A percentile compares a stretch with the other conserved stretches of the same genome.
Evolutionary conservation across 2,797 vertebrate genomes (phyloP).

Genomic region (Intellagama lesueurii): DNA sequence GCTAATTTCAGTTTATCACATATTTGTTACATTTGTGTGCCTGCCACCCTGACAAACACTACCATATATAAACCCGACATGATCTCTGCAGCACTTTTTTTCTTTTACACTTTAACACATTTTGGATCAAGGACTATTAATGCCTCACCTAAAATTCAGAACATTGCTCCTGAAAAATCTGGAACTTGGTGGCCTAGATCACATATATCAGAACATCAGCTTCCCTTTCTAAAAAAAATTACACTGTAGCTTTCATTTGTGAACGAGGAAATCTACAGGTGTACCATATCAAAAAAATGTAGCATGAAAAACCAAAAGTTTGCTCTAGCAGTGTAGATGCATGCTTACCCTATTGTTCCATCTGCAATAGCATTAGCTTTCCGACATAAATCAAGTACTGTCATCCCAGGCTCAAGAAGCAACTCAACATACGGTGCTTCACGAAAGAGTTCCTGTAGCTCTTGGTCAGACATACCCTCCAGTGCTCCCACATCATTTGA

Average conservation of each 20-base stretch:
- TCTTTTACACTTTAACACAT: too few species aligned
- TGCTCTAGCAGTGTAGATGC: background rate
- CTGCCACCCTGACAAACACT: background rate
- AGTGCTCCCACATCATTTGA: conserved; percentile 86
- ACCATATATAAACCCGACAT: background rate
- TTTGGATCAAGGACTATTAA: too few species aligned
- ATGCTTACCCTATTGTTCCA: conserved; percentile 88
- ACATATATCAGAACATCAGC: background rate
- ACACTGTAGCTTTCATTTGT: background rate
- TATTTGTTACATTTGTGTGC: background rate
- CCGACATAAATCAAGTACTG: conserved; percentile 88
- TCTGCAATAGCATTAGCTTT: conserved; percentile 87
- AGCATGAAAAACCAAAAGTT: background rate
- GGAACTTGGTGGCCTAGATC: background rate
- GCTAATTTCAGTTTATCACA: background rate
- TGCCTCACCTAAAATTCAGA: too few species aligned
- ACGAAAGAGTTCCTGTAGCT: conserved; percentile 92
- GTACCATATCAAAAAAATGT: background rate
- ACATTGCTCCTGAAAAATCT: too few species aligned
- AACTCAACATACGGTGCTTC: conserved; percentile 92
- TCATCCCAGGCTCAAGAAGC: conserved; percentile 91
- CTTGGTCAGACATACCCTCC: conserved; percentile 92
- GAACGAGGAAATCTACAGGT: background rate
- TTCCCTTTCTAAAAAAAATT: background rate
- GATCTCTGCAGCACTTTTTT: background rate